phyloP scores from a whole-genome alignment of 2,888 invertebrate species.

The Parasteatoda lunata region DNA sequence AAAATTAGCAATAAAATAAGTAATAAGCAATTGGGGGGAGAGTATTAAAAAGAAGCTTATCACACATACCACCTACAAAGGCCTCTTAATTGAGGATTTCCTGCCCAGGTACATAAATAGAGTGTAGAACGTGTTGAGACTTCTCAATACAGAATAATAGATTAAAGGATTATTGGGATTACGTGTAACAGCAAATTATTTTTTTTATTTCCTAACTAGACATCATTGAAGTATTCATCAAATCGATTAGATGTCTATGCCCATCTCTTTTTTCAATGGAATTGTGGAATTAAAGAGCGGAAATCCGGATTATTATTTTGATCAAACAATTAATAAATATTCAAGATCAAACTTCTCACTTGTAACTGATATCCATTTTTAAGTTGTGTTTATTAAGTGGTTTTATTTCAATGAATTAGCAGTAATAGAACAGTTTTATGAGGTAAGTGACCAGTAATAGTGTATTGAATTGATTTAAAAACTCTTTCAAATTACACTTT shows the following conservation, averaged over 20 bases:
- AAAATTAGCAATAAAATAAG: background rate
- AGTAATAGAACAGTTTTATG: too few relatives aligned
- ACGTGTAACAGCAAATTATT: background rate
- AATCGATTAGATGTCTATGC: background rate
- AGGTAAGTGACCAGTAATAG: too few relatives aligned
- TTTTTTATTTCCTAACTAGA: background rate
- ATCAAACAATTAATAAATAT: background rate
- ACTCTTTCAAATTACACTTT: too few relatives aligned
- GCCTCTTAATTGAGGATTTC: conserved; percentile 50
- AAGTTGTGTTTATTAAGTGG: too few relatives aligned
- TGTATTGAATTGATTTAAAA: too few relatives aligned
- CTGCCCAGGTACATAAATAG: conserved; percentile 5
- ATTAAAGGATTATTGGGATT: background rate
- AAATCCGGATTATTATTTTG: conserved; percentile 38
- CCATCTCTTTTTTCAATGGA: background rate
- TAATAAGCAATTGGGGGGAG: background rate
- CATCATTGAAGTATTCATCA: background rate
- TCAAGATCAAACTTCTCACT: too few relatives aligned
- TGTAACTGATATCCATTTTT: too few relatives aligned
- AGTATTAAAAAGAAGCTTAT: conserved; percentile 16
- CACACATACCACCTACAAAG: conserved; percentile 5
- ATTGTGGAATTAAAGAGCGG: conserved; percentile 3
- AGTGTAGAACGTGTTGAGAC: conserved; percentile 21
- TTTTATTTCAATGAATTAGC: too few relatives aligned
- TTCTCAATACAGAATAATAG: background rate